Evolutionary conservation across 2,888 invertebrate species (phyloP).

Genomic region (Ptilodon capucinus): DNA sequence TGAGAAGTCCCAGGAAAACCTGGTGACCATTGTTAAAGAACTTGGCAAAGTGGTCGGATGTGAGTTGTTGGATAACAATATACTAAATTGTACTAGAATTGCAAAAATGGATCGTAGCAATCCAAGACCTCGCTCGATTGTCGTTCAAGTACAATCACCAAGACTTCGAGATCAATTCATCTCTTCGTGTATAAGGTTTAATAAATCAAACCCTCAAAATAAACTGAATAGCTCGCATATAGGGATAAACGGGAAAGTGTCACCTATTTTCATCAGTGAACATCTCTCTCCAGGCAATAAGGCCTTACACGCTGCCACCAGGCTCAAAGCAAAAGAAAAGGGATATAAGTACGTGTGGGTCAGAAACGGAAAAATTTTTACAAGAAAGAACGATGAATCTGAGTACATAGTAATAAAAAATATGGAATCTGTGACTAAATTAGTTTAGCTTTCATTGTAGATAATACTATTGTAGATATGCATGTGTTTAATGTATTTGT

Average conservation of each 20-base stretch:
- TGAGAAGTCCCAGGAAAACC: no score
- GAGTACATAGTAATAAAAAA: neutral
- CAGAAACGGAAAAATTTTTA: constrained; percentile 1
- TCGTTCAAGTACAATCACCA: neutral
- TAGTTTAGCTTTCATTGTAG: neutral
- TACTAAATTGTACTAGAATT: no score
- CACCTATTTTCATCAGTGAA: constrained; percentile 1
- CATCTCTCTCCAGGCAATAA: constrained; percentile 3
- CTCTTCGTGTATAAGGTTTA: neutral
- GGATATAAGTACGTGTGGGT: constrained; percentile 4
- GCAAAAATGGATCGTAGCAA: no score
- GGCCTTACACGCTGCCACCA: constrained; percentile 1
- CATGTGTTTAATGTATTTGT: no score
- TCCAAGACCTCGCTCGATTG: constrained; percentile 4
- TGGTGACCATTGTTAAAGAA: no score
- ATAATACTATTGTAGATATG: neutral
- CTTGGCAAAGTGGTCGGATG: no score
- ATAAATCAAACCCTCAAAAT: neutral
- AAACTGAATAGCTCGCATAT: constrained; percentile 3
- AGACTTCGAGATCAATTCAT: constrained; percentile 1
- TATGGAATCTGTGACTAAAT: neutral
- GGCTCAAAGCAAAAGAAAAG: constrained; percentile 1
- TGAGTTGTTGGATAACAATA: no score
- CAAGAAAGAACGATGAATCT: neutral
- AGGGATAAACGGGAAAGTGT: neutral